Percentiles rank a stretch among this genome's conserved stretches.
phyloP scores from a whole-genome alignment of 2,797 vertebrate genomes.

The Lagorchestes hirsutus region DNA sequence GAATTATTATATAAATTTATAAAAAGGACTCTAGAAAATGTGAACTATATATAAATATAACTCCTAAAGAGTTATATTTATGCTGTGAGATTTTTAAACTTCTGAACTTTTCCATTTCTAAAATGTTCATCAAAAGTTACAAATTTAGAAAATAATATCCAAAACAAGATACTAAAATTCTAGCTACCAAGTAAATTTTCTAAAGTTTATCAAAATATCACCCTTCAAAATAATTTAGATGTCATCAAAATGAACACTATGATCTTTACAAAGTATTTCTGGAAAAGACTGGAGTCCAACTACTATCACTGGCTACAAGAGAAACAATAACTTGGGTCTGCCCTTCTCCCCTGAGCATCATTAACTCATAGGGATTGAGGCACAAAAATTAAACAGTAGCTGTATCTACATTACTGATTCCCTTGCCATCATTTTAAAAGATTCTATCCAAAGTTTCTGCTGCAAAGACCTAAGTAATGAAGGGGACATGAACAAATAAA shows the following conservation, averaged over 20 bases:
- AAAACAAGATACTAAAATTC: background rate
- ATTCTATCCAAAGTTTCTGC: background rate
- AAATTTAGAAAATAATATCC: background rate
- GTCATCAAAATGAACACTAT: background rate
- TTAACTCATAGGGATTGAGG: background rate
- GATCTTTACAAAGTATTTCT: background rate
- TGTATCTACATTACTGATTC: background rate
- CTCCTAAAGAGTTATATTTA: background rate
- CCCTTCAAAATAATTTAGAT: background rate
- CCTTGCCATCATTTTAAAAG: background rate
- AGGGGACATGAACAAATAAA: background rate
- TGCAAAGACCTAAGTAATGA: background rate
- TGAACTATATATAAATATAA: too few species aligned
- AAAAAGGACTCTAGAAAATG: too few species aligned
- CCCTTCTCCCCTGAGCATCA: background rate
- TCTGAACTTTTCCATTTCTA: background rate
- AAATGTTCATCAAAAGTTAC: background rate
- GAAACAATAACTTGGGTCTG: background rate
- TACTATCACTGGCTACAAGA: background rate
- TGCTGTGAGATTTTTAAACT: background rate
- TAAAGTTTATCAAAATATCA: background rate
- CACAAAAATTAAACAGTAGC: background rate
- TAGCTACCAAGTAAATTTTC: background rate
- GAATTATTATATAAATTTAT: too few species aligned
- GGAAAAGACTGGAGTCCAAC: background rate